These are phyloP conservation scores for Cephus cinctus DNA, from an alignment of 1,140 invertebrate species.

Conservation along the genomic window DNA sequence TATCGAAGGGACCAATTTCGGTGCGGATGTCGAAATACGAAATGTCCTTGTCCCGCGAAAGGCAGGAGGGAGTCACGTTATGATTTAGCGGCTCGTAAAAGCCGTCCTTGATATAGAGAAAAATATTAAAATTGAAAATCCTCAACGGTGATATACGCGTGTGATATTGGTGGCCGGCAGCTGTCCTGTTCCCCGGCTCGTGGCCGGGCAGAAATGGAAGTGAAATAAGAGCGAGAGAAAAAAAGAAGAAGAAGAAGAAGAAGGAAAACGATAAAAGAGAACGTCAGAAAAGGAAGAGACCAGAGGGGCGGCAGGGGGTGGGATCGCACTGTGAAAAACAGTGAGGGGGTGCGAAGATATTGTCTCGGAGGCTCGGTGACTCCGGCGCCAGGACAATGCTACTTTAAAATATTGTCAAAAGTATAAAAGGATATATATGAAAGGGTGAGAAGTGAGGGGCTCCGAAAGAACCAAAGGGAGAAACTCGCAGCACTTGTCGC, in stretches of 20 bases:
- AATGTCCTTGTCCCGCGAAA: slow-evolving; percentile 22
- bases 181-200: slow-evolving; percentile 43
- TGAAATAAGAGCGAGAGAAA: slow-evolving; percentile 10
- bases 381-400: slow-evolving; percentile 41
- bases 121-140: slow-evolving; percentile 56
- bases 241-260: no score
- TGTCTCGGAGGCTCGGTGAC: slow-evolving; percentile 39
- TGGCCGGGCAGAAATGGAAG: no score
- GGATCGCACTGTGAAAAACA: slow-evolving; percentile 5
- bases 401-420: slow-evolving; percentile 54
- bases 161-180: slow-evolving; percentile 55
- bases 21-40: slow-evolving; percentile 33
- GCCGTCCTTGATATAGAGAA: slow-evolving; percentile 31
- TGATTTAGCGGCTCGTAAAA: slow-evolving; percentile 51
- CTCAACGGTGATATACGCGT: slow-evolving; percentile 48
- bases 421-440: slow-evolving; percentile 42
- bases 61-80: slow-evolving; percentile 20
- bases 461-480: slow-evolving; percentile 11
- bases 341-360: slow-evolving; percentile 41
- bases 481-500: slow-evolving; percentile 47
- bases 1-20: slow-evolving; percentile 22
- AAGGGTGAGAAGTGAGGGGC: slow-evolving; percentile 4
- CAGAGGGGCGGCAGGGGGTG: background rate
- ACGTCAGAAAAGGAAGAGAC: no score
- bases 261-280: no score